Conservation (phyloP, 2,113 vertebrate species). For the Strix aluco region DNA sequence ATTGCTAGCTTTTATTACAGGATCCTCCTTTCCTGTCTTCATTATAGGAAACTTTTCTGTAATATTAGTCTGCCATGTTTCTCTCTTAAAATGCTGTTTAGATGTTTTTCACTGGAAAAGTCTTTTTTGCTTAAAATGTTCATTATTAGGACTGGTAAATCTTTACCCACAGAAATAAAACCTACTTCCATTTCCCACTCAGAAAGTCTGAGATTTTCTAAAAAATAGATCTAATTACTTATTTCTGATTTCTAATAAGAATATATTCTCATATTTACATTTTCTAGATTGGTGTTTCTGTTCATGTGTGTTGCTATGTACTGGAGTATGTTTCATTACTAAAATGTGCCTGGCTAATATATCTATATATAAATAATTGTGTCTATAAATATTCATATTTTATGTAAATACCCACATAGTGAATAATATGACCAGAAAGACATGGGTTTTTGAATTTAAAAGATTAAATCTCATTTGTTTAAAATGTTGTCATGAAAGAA, state of each 20-base stretch:
- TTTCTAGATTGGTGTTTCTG: not conserved
- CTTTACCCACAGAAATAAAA: not conserved
- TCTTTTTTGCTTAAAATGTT: not conserved
- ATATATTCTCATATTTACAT: not conserved
- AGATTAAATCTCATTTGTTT: not conserved
- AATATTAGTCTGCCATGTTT: not conserved
- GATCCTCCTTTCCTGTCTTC: not conserved
- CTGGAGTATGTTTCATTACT: not conserved
- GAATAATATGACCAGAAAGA: not conserved
- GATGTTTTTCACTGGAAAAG: not conserved
- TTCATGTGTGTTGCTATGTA: not conserved
- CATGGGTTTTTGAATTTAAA: not conserved
- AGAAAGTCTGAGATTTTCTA: not conserved
- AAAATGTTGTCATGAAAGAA: not conserved
- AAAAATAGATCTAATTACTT: not conserved
- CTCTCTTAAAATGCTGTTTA: not conserved
- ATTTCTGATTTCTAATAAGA: not conserved
- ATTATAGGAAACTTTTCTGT: not conserved
- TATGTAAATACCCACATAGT: not conserved
- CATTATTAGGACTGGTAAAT: not conserved
- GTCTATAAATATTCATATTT: not conserved
- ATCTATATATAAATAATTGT: not conserved
- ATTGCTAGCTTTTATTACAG: not conserved
- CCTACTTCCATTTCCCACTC: not conserved
- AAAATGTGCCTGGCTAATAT: not conserved